Base-by-base conservation (phyloP, 2,888 invertebrate genomes). In the Pseudolycoriella hygida region DNA sequence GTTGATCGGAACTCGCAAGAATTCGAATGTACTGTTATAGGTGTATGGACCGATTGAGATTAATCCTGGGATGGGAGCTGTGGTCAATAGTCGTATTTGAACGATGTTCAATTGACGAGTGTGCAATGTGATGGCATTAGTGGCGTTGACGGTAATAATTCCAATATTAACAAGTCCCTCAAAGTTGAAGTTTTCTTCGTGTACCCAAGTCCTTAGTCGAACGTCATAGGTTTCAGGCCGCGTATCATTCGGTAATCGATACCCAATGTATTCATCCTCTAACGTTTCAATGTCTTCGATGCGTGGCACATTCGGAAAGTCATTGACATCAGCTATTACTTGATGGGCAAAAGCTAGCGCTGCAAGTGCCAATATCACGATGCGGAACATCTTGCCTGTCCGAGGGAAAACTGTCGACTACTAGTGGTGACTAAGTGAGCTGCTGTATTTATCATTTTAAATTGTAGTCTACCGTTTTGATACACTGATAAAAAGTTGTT, bases 41-140 rank as follows among this genome's bases (percentile, higher is more conserved):
- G 15, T 34, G 15, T 12, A 34, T 34, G 34, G 12, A 8, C 15
- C 15, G 5, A 34, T 14, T 10, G 34, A 34, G 34, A 34, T 34
- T 25, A 25, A 25, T 25, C 25, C 25, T 8, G 25, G 25, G 8
- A 25, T 25, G 25, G 25, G 25, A 25, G 5, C 25, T 4, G 25
- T 25, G 25, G 25, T 10, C 3, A 5, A 17, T 40, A 40, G 18
- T 40, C 18, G 18, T 6, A 40, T 40, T 19, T 17, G 10, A 18
- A 12, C 3, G n/a, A 76, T 67, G 8, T 57, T 59, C 52, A 76
- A 62, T 46, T 72, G 69, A 42, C 67, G 64, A 2, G 68, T 63
- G 53, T 77, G 76, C 8, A 77, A 54, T 3, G 71, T 72, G 40
- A 78, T 67, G 48, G 68, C 68, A 3, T 59, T 58, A 8, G 71